phyloP scores from a whole-genome alignment of 2,797 vertebrate genomes.

The Pteronotus mesoamericanus region DNA sequence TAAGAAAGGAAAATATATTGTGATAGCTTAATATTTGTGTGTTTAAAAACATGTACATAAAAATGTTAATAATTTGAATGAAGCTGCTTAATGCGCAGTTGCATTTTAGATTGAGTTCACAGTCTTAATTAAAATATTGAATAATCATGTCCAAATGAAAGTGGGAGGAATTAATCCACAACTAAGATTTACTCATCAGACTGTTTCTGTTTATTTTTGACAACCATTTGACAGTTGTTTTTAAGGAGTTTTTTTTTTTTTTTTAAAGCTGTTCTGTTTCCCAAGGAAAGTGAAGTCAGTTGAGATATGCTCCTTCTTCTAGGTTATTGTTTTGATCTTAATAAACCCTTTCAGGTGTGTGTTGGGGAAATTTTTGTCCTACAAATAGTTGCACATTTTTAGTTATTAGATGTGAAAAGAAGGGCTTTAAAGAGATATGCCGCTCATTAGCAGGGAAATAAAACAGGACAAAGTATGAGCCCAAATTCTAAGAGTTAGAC shows the following conservation, averaged over 20 bases:
- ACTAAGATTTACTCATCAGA: constrained; percentile 16
- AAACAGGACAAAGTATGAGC: constrained; percentile 2
- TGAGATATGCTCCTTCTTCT: not conserved
- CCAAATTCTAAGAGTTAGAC: constrained; percentile 9
- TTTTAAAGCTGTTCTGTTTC: not conserved
- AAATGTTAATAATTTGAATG: not conserved
- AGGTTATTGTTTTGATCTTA: constrained; percentile 15
- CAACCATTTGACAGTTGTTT: constrained; percentile 19
- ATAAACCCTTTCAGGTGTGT: not conserved
- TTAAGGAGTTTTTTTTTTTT: not conserved
- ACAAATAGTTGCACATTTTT: not conserved
- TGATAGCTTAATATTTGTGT: not conserved
- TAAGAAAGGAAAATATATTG: not conserved
- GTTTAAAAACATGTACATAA: not conserved
- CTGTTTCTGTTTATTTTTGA: constrained; percentile 53
- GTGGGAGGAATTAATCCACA: constrained; percentile 27
- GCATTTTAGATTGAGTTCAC: not conserved
- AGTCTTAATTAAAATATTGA: constrained; percentile 48
- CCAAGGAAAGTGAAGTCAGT: constrained; percentile 23
- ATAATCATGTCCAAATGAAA: constrained; percentile 42
- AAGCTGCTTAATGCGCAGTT: not conserved
- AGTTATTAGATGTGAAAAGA: not conserved
- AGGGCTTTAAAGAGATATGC: not conserved
- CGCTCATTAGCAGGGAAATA: not conserved
- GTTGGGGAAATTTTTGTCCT: not conserved